These are phyloP conservation scores for Lepilemur septentrionalis DNA, from an alignment of 2,797 vertebrate genomes.

Conservation along the genomic window DNA sequence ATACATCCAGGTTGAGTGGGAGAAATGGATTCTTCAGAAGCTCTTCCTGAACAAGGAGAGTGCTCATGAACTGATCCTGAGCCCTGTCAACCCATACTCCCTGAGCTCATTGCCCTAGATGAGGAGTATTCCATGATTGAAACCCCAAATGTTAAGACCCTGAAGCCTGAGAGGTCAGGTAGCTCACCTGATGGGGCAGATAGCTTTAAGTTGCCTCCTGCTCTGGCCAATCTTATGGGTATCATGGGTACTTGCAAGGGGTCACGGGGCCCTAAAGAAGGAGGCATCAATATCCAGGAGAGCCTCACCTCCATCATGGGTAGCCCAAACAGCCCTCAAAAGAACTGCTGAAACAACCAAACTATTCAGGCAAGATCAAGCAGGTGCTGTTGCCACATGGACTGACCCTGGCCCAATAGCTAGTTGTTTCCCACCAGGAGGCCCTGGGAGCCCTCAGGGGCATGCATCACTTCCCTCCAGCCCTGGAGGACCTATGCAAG, in stretches of 20 bases:
- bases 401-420: slow-evolving; percentile 88
- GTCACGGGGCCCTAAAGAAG: slow-evolving; percentile 76
- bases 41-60: slow-evolving; percentile 93
- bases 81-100: slow-evolving; percentile 91
- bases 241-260: slow-evolving; percentile 86
- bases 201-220: slow-evolving; percentile 89
- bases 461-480: slow-evolving; percentile 90
- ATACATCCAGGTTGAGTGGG: slow-evolving; percentile 90
- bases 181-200: slow-evolving; percentile 82
- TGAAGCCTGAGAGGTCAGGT: slow-evolving; percentile 81
- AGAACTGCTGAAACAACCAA: slow-evolving; percentile 93
- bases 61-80: slow-evolving; percentile 92
- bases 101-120: slow-evolving; percentile 92
- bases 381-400: slow-evolving; percentile 89
- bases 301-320: slow-evolving; percentile 94
- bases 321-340: slow-evolving; percentile 90
- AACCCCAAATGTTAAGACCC: slow-evolving; percentile 85
- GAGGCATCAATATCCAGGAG: slow-evolving; percentile 91
- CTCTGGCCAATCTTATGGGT: slow-evolving; percentile 93
- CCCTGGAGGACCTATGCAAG: slow-evolving; percentile 77
- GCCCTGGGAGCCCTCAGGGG: slow-evolving; percentile 78
- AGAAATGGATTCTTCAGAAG: slow-evolving; percentile 95
- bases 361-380: slow-evolving; percentile 94
- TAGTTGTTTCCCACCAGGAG: slow-evolving; percentile 88
- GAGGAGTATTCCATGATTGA: slow-evolving; percentile 91